A percentile compares a stretch with the other conserved stretches of the same genome.
These are phyloP conservation scores for Tachina grossa DNA, from an alignment of 2,888 invertebrate genomes.

Conservation along the genomic window DNA sequence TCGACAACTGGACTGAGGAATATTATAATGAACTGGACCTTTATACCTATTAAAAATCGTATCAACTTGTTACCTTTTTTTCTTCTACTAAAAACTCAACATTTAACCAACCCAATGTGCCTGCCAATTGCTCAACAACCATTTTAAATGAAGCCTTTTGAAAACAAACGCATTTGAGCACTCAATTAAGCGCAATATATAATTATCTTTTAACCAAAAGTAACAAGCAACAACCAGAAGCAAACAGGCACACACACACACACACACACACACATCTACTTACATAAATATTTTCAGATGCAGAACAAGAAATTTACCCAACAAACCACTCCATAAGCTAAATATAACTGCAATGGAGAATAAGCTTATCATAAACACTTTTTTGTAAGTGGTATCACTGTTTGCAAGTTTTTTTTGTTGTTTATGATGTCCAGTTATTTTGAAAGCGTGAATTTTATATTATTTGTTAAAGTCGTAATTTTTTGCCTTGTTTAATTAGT, in stretches of 20 bases:
- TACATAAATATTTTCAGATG: conserved; percentile 4
- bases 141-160: conserved; percentile 62
- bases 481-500: no score
- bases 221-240: conserved; percentile 46
- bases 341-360: no score
- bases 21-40: no score
- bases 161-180: conserved; percentile 70
- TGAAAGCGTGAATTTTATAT: no score
- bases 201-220: conserved; percentile 66
- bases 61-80: no score
- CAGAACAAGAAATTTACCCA: conserved; percentile 55
- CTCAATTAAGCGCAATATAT: conserved; percentile 69
- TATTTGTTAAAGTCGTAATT: no score
- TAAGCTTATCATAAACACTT: no score
- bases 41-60: not conserved
- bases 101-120: conserved; percentile 35
- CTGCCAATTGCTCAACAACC: conserved; percentile 46
- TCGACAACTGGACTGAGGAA: no score
- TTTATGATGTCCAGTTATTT: no score
- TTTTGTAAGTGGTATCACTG: no score
- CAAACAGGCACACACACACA: conserved; percentile 3
- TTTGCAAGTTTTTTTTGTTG: no score
- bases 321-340: no score
- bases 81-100: not conserved
- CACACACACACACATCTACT: not conserved